A percentile compares a stretch with the other conserved stretches of the same genome.
phyloP scores from a whole-genome alignment of 2,113 vertebrate genomes.

The Boleophthalmus pectinirostris region DNA sequence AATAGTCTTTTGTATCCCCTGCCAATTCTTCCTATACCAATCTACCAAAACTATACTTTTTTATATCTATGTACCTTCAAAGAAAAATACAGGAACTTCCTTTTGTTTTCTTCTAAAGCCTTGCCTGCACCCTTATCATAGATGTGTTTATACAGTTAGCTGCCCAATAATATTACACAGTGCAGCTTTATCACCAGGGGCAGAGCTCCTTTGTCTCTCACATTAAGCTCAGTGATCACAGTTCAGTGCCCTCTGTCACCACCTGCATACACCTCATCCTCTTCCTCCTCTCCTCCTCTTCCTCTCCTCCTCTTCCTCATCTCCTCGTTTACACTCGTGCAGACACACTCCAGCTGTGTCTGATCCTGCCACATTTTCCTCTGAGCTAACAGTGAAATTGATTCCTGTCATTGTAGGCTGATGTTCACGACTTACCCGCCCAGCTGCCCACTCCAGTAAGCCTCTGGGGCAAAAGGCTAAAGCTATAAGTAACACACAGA shows the following conservation, averaged over 20 bases:
- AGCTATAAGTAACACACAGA: neutral
- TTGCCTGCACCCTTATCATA: neutral
- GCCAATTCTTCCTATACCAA: neutral
- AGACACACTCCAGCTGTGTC: constrained; percentile 56
- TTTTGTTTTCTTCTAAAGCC: neutral
- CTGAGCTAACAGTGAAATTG: constrained; percentile 48
- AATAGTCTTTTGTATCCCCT: no score
- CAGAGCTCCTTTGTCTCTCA: constrained; percentile 14
- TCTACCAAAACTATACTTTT: neutral
- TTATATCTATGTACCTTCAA: neutral
- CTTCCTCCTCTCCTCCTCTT: constrained; percentile 12
- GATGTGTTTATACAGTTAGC: neutral
- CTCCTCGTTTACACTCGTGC: constrained; percentile 25
- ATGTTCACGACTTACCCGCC: constrained; percentile 34
- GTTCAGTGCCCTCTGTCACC: constrained; percentile 48
- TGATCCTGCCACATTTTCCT: constrained; percentile 51
- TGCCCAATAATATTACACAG: neutral
- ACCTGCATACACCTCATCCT: constrained; percentile 23
- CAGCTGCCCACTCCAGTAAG: constrained; percentile 32
- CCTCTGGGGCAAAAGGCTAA: constrained; percentile 16
- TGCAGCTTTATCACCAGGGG: neutral
- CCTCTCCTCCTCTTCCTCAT: constrained; percentile 7
- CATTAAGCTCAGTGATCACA: constrained; percentile 32
- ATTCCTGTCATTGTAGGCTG: constrained; percentile 47
- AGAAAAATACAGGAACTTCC: neutral